Evolutionary conservation across 2,797 vertebrate species (phyloP).

Genomic region (Crenuchus spilurus): DNA sequence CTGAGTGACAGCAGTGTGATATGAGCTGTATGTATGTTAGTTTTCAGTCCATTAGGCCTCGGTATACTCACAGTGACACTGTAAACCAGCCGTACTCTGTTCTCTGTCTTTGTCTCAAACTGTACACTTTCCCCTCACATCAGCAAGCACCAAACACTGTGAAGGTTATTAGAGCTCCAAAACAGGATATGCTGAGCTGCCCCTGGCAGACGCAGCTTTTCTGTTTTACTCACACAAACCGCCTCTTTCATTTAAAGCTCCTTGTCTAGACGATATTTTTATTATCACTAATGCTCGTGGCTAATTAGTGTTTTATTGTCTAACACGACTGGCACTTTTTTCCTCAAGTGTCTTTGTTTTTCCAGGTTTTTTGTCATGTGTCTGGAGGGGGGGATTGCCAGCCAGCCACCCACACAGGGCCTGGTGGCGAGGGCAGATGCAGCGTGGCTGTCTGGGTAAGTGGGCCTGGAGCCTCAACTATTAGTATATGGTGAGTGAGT

Average conservation of each 20-base stretch:
- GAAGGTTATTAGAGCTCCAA: slow-evolving; percentile 9
- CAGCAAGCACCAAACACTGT: slow-evolving; percentile 32
- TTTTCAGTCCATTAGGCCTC: too few relatives aligned
- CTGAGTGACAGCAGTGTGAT: too few relatives aligned
- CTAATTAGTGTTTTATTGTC: slow-evolving; percentile 53
- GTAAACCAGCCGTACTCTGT: background rate
- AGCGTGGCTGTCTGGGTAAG: slow-evolving; percentile 17
- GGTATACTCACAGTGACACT: background rate
- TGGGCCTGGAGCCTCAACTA: slow-evolving; percentile 28
- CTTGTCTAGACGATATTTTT: slow-evolving; percentile 50
- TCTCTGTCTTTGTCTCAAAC: background rate
- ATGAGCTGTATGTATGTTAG: too few relatives aligned
- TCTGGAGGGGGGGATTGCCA: slow-evolving; percentile 41
- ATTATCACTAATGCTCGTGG: slow-evolving; percentile 39
- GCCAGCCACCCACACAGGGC: slow-evolving; percentile 46
- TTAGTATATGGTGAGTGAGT: slow-evolving; percentile 27
- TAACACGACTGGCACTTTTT: slow-evolving; percentile 28
- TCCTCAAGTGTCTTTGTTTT: slow-evolving; percentile 40
- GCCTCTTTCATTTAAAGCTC: slow-evolving; percentile 31
- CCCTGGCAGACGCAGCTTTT: slow-evolving; percentile 24
- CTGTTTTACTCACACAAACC: background rate
- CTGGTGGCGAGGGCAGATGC: slow-evolving; percentile 56
- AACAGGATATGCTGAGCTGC: slow-evolving; percentile 25
- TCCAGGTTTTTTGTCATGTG: slow-evolving; percentile 33
- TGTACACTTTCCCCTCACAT: slow-evolving; percentile 34